Conservation (phyloP, 1,140 invertebrate genomes). For the Trichonephila clavipes region DNA sequence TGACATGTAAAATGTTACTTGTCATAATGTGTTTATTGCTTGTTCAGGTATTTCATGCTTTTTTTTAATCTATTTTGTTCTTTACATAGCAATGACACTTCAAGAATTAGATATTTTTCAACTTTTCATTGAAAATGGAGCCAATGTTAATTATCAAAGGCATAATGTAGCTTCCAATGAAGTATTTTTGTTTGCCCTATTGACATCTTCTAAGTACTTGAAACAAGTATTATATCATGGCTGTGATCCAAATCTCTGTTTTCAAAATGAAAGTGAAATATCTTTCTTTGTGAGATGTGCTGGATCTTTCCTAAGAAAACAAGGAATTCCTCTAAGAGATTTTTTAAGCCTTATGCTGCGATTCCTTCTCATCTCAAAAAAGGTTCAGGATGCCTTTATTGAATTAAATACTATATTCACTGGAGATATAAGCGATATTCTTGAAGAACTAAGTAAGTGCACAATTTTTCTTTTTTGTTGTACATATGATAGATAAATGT, state of each 20-base stretch:
- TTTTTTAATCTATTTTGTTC: not conserved
- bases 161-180: constrained; percentile 28
- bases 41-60: no score
- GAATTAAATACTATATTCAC: not conserved
- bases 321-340: not conserved
- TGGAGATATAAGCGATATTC: constrained; percentile 29
- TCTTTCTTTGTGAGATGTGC: constrained; percentile 39
- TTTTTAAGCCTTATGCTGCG: constrained; percentile 26
- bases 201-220: not conserved
- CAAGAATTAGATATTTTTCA: constrained; percentile 11
- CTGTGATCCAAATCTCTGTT: constrained; percentile 51
- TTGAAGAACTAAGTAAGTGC: constrained; percentile 56
- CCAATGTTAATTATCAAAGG: constrained; percentile 47
- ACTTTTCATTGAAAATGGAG: constrained; percentile 37
- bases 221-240: constrained; percentile 42
- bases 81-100: constrained; percentile 39
- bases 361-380: not conserved
- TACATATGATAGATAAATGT: not conserved
- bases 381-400: constrained; percentile 5
- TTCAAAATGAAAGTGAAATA: constrained; percentile 18
- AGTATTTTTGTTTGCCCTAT: constrained; percentile 43
- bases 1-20: no score
- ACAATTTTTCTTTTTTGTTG: not conserved
- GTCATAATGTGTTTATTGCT: no score
- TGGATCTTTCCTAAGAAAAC: not conserved